These are phyloP conservation scores for Sylvilagus bachmani DNA, from an alignment of 2,113 vertebrate genomes.

Conservation along the genomic window DNA sequence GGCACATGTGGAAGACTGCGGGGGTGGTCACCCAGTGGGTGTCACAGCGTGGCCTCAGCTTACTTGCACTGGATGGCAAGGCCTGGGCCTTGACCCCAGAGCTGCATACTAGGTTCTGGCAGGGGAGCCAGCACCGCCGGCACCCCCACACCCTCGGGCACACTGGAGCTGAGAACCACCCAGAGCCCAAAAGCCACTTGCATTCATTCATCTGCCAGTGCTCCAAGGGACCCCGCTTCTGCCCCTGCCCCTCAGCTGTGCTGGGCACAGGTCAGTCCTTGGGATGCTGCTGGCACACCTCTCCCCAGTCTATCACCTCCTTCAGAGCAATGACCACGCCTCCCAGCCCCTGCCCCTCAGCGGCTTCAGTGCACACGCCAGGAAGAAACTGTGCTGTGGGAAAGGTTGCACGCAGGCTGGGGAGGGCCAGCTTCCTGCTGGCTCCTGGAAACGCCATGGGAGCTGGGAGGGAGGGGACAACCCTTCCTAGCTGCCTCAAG, in stretches of 20 bases:
- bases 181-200: not conserved
- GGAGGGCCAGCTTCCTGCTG: not conserved
- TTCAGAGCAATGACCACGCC: not conserved
- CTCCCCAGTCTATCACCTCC: not conserved
- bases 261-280: not conserved
- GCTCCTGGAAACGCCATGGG: not conserved
- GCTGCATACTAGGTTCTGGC: not conserved
- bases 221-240: not conserved
- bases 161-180: not conserved
- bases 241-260: not conserved
- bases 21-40: not conserved
- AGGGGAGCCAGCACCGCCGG: not conserved
- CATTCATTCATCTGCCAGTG: not conserved
- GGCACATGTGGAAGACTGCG: not conserved
- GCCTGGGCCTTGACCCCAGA: not conserved
- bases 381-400: too few relatives aligned
- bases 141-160: rapidly evolving
- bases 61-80: not conserved
- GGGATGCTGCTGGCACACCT: not conserved
- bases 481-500: not conserved
- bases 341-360: not conserved
- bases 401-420: not conserved
- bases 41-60: not conserved
- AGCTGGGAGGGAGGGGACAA: not conserved
- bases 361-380: not conserved